Percentiles rank a stretch among this genome's conserved stretches.
Evolutionary conservation across 2,113 vertebrate genomes (phyloP).

Genomic region (Ageneiosus marmoratus): DNA sequence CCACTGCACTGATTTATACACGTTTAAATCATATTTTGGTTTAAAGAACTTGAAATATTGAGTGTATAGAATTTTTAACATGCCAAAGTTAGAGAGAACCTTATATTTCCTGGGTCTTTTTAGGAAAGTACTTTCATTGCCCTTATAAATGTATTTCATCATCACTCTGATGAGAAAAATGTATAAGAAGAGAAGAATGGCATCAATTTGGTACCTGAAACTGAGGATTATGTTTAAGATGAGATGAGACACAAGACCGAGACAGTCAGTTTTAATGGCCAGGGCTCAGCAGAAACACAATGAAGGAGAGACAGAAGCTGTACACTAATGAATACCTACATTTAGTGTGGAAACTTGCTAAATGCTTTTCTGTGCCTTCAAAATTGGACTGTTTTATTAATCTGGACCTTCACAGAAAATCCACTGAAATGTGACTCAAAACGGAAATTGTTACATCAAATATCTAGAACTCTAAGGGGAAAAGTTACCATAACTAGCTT

Average conservation of each 20-base stretch:
- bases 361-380: slow-evolving; percentile 60
- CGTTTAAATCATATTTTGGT: neutral
- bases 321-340: slow-evolving; percentile 68
- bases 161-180: neutral
- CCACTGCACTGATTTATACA: neutral
- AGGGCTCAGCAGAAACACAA: slow-evolving; percentile 57
- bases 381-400: slow-evolving; percentile 52
- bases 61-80: neutral
- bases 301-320: slow-evolving; percentile 60
- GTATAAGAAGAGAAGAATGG: neutral
- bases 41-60: too few relatives aligned
- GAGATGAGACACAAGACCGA: slow-evolving; percentile 57
- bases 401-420: slow-evolving; percentile 72
- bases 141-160: neutral
- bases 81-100: neutral
- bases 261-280: slow-evolving; percentile 67
- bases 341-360: slow-evolving; percentile 46
- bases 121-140: neutral
- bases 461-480: slow-evolving; percentile 50
- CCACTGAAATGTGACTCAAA: slow-evolving; percentile 59
- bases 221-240: neutral
- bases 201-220: neutral
- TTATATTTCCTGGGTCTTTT: neutral
- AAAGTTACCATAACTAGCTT: slow-evolving; percentile 40
- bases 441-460: slow-evolving; percentile 55